Conservation (phyloP, 2,113 vertebrate species). For the Bolborhynchus lineola region DNA sequence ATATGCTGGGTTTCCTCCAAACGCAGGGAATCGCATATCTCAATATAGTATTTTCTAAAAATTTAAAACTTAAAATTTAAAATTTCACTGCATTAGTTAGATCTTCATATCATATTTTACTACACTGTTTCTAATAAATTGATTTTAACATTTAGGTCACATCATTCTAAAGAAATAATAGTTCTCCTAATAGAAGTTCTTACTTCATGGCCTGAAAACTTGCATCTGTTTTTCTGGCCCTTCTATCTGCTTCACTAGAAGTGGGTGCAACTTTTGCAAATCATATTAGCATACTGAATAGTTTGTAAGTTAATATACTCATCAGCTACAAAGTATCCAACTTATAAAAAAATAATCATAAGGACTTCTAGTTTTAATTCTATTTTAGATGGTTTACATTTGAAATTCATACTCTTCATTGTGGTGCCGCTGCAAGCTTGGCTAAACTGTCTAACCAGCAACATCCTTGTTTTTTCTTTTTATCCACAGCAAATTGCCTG, state of each 20-base stretch:
- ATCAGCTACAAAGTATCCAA: not conserved
- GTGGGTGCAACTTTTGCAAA: not conserved
- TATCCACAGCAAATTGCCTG: not conserved
- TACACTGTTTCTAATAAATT: not conserved
- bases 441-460: not conserved
- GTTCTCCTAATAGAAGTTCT: not conserved
- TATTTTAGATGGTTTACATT: not conserved
- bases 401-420: not conserved
- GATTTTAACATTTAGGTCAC: not conserved
- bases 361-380: not conserved
- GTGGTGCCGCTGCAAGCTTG: not conserved
- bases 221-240: not conserved
- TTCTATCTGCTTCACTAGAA: not conserved
- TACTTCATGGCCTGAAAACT: not conserved
- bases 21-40: rapidly evolving
- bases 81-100: not conserved
- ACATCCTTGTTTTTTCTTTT: not conserved
- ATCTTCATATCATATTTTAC: not conserved
- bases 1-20: not conserved
- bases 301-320: not conserved
- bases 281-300: not conserved
- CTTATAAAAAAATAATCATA: not conserved
- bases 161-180: not conserved
- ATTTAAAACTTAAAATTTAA: not conserved
- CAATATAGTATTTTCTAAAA: not conserved